Evolutionary conservation across 2,113 vertebrate genomes (phyloP), one percentile per base, ranked within the genome.

Genomic region (Poeciliopsis prolifica): DNA sequence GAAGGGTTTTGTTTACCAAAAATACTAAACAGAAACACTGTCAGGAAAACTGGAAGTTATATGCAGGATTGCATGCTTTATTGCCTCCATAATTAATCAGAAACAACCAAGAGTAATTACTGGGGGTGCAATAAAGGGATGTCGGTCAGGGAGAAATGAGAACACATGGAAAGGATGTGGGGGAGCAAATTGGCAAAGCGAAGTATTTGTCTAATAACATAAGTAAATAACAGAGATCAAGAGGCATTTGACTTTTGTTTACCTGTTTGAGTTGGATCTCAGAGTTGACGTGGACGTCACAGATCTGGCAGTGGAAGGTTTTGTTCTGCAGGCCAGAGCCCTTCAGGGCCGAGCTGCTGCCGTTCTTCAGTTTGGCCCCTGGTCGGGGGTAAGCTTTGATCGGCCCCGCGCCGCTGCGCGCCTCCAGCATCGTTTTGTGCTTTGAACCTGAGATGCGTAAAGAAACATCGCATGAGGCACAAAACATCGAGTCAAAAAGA

Each of bases 231-330:
- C 19, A 54, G 22, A 24, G 22, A 54, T 54, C 51, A 58, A 24
- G 8, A n/a, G 51, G 24, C 51, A 10, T n/a, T 22, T n/a, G 24
- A 58, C 22, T n/a, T 58, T 58, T 2, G 5, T 2, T 12, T 13
- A 99, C 98, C 97, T 99, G 97, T 82, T 99, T 99, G 37, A 99
- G 96, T 0, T 99, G 98, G 84, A 98, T 97, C 95, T 99, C 98
- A 66, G 98, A 99, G 90, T 99, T 99, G 83, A 99, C 97, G 5
- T 99, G 97, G 62, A 99, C 96, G 58, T 99, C 97, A 74, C 98
- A 99, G 89, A 98, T 99, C 94, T 98, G 96, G 91, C 97, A 99
- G 95, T 99, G 97, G 95, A 99, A 99, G 0, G 97, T 98, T 83
- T 99, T 98, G 92, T 98, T 98, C 91, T 99, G 98, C 72, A 99